Conservation (phyloP, 2,888 invertebrate genomes). For the Didymodactylos carnosus region DNA sequence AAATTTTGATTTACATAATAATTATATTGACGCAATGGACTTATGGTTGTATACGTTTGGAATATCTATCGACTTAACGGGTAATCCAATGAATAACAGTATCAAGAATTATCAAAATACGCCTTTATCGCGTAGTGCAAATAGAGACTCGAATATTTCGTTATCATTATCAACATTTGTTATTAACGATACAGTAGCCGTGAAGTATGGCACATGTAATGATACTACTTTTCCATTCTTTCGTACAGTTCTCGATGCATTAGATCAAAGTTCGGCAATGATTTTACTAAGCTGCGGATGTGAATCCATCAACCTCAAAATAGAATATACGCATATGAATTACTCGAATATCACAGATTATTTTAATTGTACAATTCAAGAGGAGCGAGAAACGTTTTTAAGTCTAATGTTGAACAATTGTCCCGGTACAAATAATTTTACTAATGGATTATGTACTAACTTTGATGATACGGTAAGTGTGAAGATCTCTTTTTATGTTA, state of each 20-base stretch:
- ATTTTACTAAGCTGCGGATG: background rate
- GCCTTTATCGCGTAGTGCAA: background rate
- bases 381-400: background rate
- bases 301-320: background rate
- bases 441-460: background rate
- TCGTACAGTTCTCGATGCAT: background rate
- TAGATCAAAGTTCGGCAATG: background rate
- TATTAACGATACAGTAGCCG: background rate
- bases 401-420: background rate
- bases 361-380: background rate
- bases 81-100: background rate
- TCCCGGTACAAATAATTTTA: background rate
- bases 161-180: background rate
- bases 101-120: background rate
- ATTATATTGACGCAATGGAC: background rate
- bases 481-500: too few relatives aligned
- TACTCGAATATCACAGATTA: background rate
- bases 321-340: background rate
- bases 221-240: background rate
- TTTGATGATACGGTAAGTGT: too few relatives aligned
- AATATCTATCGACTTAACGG: background rate
- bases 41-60: background rate
- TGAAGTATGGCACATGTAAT: background rate
- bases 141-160: background rate
- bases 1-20: background rate